Evolutionary conservation across 2,113 vertebrate genomes (phyloP), one percentile per base, ranked within the genome.

Genomic region (Ceyx cyanopectus): DNA sequence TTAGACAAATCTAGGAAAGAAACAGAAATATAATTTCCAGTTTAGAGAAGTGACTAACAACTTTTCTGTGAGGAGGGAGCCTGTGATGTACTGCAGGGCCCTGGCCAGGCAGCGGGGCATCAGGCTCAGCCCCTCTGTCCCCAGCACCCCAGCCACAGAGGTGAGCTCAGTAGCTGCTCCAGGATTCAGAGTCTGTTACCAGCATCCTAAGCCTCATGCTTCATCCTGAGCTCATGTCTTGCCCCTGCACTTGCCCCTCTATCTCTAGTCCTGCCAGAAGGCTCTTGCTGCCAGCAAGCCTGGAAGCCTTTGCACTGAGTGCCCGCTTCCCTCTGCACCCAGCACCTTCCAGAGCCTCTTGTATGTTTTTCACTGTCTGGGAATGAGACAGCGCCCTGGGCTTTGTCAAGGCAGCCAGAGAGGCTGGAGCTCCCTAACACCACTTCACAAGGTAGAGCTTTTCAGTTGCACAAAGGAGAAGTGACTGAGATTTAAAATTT

Each of bases 141-240:
- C 19, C 23, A 21, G 66, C 14, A 27, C 1, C 1, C 9, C 12
- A 1, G 13, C 10, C 10, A 0, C 0, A 3, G 45, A 20, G 3
- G 0, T 0, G 10, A 51, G 53, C 34, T 70, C 37, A 2, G 1
- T 12, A 10, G 20, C 2, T 40, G 34, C 34, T 79, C 27, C 43
- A n/a, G 62, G 29, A 66, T 73, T 43, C 46, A 62, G 41, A 29
- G 21, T 2, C 67, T 45, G 6, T 40, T 7, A 4, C 40, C 37
- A 2, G 18, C 29, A 40, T 22, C 21, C 27, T 2, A 9, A 41
- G 19, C 5, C 4, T 84, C 8, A 5, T 26, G 14, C 29, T 68
- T 34, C 30, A 1, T 10, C 26, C 68, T 43, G 22, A 87, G n/a
- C 4, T 40, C 23, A 3, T 4, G 19, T n/a, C 48, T 30, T 65